Conservation (phyloP, 2,113 vertebrate genomes). For the Vidua macroura region DNA sequence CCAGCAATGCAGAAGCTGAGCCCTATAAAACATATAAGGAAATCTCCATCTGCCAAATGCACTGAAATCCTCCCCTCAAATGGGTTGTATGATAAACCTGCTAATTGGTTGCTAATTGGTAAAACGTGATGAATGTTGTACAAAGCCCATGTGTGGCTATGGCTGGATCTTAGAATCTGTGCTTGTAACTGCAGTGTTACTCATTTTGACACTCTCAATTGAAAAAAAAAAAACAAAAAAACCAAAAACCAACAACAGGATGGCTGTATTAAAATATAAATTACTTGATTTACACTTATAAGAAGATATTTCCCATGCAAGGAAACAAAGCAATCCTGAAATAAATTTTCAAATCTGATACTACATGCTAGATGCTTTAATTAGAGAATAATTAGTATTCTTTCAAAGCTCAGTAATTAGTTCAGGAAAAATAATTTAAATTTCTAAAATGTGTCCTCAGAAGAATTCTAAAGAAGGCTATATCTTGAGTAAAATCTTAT, state of each 20-base stretch:
- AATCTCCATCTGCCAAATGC: background rate
- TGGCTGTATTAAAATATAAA: background rate
- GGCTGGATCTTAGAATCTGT: background rate
- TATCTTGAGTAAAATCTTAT: background rate
- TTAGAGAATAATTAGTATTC: background rate
- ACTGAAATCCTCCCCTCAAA: background rate
- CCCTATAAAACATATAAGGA: background rate
- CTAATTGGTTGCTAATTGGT: background rate
- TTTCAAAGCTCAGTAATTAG: background rate
- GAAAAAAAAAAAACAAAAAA: background rate
- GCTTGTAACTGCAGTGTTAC: background rate
- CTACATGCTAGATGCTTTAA: background rate
- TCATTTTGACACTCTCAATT: background rate
- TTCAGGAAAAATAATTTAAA: background rate
- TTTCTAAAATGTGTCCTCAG: background rate
- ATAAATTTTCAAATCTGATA: background rate
- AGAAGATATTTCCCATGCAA: background rate
- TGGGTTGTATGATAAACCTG: background rate
- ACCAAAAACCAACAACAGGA: background rate
- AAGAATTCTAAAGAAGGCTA: background rate
- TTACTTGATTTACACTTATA: background rate
- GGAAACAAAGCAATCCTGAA: background rate
- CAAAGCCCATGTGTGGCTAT: background rate
- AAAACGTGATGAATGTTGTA: background rate
- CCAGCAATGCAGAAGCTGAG: background rate